These are phyloP conservation scores for Grammomys dolichurus DNA, from an alignment of 2,113 vertebrate species.

Conservation along the genomic window DNA sequence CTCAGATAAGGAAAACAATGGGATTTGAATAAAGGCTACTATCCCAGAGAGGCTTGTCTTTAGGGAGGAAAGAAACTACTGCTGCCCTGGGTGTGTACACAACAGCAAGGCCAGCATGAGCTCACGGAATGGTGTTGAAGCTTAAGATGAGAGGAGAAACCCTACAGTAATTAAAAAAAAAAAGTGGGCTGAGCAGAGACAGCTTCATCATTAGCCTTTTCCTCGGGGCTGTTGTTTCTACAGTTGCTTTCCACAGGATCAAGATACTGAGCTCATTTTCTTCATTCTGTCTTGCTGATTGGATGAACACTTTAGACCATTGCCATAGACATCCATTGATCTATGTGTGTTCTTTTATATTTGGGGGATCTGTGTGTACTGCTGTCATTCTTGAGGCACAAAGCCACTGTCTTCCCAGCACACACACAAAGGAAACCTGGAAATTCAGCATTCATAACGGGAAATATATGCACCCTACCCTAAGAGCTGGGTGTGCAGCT, in stretches of 20 bases:
- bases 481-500: not conserved
- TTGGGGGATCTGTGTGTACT: not conserved
- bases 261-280: not conserved
- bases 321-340: not conserved
- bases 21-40: not conserved
- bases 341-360: not conserved
- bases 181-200: not conserved
- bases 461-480: not conserved
- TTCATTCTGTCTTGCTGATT: not conserved
- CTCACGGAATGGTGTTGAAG: not conserved
- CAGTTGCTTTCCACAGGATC: not conserved
- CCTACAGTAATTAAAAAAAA: not conserved
- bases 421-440: not conserved
- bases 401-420: not conserved
- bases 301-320: not conserved
- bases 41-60: not conserved
- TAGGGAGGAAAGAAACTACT: not conserved
- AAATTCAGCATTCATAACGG: not conserved
- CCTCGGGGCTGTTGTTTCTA: not conserved
- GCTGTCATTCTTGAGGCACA: not conserved
- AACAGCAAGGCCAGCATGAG: not conserved
- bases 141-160: not conserved
- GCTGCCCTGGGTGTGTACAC: not conserved
- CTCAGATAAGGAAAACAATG: not conserved
- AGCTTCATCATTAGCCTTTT: not conserved